phyloP scores from a whole-genome alignment of 2,113 vertebrate species.

The Lophura nycthemera region DNA sequence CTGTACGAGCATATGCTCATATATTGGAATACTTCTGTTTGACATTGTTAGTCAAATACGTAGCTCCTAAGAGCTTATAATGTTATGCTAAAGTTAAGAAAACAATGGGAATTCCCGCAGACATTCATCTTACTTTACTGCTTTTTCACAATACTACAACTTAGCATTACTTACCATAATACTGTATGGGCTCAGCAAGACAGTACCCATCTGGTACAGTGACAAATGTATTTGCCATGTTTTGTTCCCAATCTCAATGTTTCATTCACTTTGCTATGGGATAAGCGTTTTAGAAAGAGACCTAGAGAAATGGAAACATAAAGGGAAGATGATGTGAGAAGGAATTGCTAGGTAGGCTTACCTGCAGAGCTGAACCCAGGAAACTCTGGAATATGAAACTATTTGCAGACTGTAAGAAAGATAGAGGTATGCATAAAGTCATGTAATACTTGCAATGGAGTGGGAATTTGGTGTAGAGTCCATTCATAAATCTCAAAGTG shows the following conservation, averaged over 20 bases:
- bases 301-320: slow-evolving; percentile 22
- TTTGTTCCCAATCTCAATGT: slow-evolving; percentile 84
- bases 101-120: background rate
- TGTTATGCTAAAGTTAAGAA: background rate
- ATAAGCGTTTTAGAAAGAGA: background rate
- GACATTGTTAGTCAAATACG: background rate
- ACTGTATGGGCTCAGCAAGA: slow-evolving; percentile 84
- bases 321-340: background rate
- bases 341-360: background rate
- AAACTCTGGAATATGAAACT: background rate
- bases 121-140: background rate
- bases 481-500: background rate
- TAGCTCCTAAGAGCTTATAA: background rate
- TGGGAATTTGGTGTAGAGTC: background rate
- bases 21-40: background rate
- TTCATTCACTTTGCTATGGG: slow-evolving; percentile 77
- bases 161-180: slow-evolving; percentile 84
- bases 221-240: slow-evolving; percentile 86
- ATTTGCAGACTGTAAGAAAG: background rate
- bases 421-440: background rate
- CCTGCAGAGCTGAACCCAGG: background rate
- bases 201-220: slow-evolving; percentile 84
- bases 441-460: background rate
- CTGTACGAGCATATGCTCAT: background rate
- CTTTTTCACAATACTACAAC: background rate